Conservation (phyloP, 2,888 invertebrate species). For the Agonopterix arenella region DNA sequence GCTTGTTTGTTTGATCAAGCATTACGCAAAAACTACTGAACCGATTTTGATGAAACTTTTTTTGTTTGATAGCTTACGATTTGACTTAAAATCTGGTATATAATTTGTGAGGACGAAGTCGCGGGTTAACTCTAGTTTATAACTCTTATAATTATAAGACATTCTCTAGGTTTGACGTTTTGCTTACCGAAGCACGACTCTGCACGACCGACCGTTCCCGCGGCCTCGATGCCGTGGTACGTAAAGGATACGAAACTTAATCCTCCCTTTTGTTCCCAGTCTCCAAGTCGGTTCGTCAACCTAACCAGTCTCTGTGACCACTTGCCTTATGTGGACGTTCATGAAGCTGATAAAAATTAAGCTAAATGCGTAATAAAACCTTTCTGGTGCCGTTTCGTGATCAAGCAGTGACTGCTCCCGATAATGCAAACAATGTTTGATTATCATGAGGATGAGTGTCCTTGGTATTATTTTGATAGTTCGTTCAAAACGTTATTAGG, state of each 20-base stretch:
- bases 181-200: constrained; percentile 11
- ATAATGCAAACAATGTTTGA: constrained; percentile 53
- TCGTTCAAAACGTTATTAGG: constrained; percentile 72
- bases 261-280: constrained; percentile 46
- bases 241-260: constrained; percentile 51
- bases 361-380: constrained; percentile 41
- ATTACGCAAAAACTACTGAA: no score
- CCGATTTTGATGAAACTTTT: no score
- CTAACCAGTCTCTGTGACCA: constrained; percentile 62
- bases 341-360: constrained; percentile 24
- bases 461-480: constrained; percentile 73
- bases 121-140: no score
- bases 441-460: constrained; percentile 65
- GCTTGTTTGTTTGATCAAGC: no score
- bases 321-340: constrained; percentile 59
- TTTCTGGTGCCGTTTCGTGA: constrained; percentile 40
- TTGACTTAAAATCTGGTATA: no score
- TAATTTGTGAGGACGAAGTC: no score
- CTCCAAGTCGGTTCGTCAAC: constrained; percentile 55
- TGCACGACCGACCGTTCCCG: constrained; percentile 31
- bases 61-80: no score
- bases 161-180: neutral
- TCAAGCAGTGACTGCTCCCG: constrained; percentile 19
- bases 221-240: constrained; percentile 50
- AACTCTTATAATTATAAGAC: no score